Evolutionary conservation across 2,888 invertebrate genomes (phyloP).

Genomic region (Xylota sylvarum): DNA sequence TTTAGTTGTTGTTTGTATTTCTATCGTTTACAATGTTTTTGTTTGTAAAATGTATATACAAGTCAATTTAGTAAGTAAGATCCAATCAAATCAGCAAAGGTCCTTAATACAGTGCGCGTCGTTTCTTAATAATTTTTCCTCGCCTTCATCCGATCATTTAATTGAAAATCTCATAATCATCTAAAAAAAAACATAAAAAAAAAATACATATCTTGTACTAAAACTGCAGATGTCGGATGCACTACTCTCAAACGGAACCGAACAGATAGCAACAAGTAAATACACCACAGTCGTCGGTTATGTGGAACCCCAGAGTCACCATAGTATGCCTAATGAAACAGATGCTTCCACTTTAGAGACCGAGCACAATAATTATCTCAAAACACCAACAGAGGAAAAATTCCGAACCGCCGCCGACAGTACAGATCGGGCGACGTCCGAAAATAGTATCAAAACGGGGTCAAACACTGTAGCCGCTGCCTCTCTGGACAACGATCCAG

Average conservation of each 20-base stretch:
- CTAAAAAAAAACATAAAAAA: slow-evolving; percentile 11
- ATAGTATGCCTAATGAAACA: slow-evolving; percentile 50
- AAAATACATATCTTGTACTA: slow-evolving; percentile 47
- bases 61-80: neutral
- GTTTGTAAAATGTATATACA: neutral
- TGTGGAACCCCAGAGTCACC: slow-evolving; percentile 42
- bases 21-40: neutral
- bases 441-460: slow-evolving; percentile 52
- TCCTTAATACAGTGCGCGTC: neutral
- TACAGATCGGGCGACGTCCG: slow-evolving; percentile 15
- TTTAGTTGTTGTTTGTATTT: slow-evolving; percentile 28
- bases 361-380: slow-evolving; percentile 37
- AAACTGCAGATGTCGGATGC: slow-evolving; percentile 79
- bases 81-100: neutral
- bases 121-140: neutral
- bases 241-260: slow-evolving; percentile 79
- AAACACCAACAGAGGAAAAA: slow-evolving; percentile 1
- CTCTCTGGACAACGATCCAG: slow-evolving; percentile 5
- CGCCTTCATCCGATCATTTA: slow-evolving; percentile 39
- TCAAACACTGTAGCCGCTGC: slow-evolving; percentile 12
- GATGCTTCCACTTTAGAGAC: slow-evolving; percentile 54
- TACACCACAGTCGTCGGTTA: slow-evolving; percentile 36
- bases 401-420: slow-evolving; percentile 10
- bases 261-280: slow-evolving; percentile 76
- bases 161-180: slow-evolving; percentile 44